Percentiles rank a stretch among this genome's conserved stretches.
These are phyloP conservation scores for Loripinus fragilis DNA, from an alignment of 2,888 invertebrate genomes.

Conservation along the genomic window DNA sequence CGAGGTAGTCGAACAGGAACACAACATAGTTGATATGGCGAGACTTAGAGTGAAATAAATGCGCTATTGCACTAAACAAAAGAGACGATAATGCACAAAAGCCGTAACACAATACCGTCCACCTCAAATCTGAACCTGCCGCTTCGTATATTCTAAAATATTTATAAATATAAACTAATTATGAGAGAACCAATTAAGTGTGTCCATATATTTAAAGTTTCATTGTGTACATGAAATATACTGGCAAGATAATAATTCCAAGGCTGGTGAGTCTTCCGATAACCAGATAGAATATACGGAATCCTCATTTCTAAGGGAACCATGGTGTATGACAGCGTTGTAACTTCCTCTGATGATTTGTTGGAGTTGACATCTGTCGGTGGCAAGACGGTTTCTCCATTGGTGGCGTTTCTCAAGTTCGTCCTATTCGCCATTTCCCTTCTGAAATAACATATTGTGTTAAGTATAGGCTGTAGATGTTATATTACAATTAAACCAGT, in stretches of 20 bases:
- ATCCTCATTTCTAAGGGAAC: constrained; percentile 72
- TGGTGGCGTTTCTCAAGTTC: too few species aligned
- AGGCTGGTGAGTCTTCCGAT: constrained; percentile 68
- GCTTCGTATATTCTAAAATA: constrained; percentile 43
- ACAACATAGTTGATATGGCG: constrained; percentile 53
- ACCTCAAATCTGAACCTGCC: constrained; percentile 26
- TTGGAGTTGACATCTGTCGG: too few species aligned
- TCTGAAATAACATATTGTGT: too few species aligned
- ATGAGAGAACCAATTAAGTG: constrained; percentile 52
- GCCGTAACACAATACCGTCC: constrained; percentile 59
- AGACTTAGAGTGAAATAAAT: constrained; percentile 63
- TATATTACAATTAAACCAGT: too few species aligned
- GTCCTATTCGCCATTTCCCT: too few species aligned
- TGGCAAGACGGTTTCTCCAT: too few species aligned
- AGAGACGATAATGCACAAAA: constrained; percentile 52
- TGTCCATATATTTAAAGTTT: constrained; percentile 56
- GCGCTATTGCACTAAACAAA: constrained; percentile 58
- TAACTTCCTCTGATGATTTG: not conserved
- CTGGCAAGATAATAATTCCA: constrained; percentile 74
- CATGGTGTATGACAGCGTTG: constrained; percentile 42
- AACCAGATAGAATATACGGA: constrained; percentile 69
- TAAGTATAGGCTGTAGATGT: too few species aligned
- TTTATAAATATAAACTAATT: constrained; percentile 25
- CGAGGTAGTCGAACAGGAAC: constrained; percentile 66
- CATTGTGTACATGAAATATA: constrained; percentile 54